Evolutionary conservation across 1,140 invertebrate genomes (phyloP).

Genomic region (Periplaneta americana): DNA sequence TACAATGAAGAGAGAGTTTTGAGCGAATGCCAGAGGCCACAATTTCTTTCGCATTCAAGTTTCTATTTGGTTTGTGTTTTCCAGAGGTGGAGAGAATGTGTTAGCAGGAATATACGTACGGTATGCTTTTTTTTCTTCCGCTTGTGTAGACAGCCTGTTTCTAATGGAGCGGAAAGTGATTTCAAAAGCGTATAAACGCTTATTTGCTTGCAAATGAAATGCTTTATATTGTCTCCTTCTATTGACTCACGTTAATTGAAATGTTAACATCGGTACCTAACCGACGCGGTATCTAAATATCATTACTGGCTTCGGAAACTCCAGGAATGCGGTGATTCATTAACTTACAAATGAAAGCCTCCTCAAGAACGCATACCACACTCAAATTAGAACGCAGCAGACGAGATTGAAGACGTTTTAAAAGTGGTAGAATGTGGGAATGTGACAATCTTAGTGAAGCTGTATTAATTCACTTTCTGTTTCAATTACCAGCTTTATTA

Average conservation of each 20-base stretch:
- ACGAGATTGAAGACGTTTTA: too few species aligned
- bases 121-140: background rate
- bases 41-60: background rate
- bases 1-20: too few species aligned
- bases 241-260: background rate
- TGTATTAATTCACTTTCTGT: too few species aligned
- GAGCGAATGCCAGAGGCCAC: background rate
- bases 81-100: too few species aligned
- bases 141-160: background rate
- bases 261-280: background rate
- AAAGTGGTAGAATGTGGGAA: too few species aligned
- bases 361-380: too few species aligned
- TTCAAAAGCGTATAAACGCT: background rate
- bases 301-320: background rate
- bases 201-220: background rate
- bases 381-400: too few species aligned
- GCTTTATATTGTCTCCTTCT: background rate
- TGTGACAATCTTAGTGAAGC: too few species aligned
- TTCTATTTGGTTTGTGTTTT: background rate
- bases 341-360: too few species aligned
- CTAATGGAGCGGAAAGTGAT: background rate
- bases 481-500: too few species aligned
- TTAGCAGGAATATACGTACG: too few species aligned
- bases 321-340: too few species aligned
- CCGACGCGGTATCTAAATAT: background rate